These are phyloP conservation scores for Pecten maximus DNA, from an alignment of 2,888 invertebrate species.

Conservation along the genomic window DNA sequence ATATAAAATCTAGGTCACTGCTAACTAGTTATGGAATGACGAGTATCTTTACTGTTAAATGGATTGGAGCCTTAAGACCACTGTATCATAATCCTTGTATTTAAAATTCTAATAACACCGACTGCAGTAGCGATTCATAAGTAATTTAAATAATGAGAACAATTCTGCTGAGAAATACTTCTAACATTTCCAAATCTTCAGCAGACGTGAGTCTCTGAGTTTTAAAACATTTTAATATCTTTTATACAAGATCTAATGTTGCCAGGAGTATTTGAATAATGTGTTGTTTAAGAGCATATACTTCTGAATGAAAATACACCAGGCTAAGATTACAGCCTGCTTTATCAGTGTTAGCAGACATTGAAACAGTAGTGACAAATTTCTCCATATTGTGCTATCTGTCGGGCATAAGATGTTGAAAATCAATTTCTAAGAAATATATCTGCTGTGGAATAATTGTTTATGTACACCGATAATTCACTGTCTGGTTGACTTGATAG, in stretches of 20 bases:
- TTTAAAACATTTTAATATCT: background rate
- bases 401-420: background rate
- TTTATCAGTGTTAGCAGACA: background rate
- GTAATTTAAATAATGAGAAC: background rate
- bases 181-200: background rate
- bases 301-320: background rate
- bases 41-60: no score
- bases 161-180: background rate
- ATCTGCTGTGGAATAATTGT: background rate
- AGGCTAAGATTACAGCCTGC: background rate
- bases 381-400: conserved; percentile 27
- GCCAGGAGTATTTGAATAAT: background rate
- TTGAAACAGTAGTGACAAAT: background rate
- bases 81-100: no score
- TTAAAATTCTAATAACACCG: no score
- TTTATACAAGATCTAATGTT: background rate
- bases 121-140: background rate
- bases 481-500: background rate
- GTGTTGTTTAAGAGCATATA: background rate
- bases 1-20: no score
- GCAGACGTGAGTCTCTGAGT: background rate
- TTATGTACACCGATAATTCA: background rate
- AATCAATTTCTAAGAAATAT: background rate
- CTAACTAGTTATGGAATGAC: no score
- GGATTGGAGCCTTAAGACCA: no score